Conservation (phyloP, 2,888 invertebrate genomes). For the Acanthococcus lagerstroemiae region DNA sequence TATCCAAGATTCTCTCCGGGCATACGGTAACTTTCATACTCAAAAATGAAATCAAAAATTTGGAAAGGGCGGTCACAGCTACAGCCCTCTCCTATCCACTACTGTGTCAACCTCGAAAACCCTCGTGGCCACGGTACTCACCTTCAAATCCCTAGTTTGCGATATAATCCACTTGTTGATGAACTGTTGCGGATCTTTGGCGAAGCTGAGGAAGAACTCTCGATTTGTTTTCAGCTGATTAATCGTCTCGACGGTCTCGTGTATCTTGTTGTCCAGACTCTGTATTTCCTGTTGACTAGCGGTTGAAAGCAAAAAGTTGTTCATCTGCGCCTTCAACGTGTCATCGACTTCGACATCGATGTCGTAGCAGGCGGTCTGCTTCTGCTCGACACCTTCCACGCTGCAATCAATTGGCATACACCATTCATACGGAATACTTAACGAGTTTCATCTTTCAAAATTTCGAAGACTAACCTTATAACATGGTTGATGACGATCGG, state of each 20-base stretch:
- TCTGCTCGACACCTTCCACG: conserved; percentile 77
- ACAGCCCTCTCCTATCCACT: no score
- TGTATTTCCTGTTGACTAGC: conserved; percentile 97
- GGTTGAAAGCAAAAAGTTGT: conserved; percentile 86
- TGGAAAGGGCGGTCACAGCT: no score
- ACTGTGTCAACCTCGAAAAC: no score
- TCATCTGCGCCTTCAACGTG: conserved; percentile 95
- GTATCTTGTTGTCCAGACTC: conserved; percentile 85
- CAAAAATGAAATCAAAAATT: no score
- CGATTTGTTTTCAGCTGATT: conserved; percentile 95
- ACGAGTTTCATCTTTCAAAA: no score
- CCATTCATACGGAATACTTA: no score
- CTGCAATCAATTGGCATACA: conserved; percentile 41
- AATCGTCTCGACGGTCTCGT: conserved; percentile 98
- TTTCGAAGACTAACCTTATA: conserved; percentile 49
- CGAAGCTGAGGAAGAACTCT: conserved; percentile 96
- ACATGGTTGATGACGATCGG: conserved; percentile 99
- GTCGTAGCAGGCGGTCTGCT: conserved; percentile 98
- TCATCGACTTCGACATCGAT: conserved; percentile 99
- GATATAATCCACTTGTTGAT: conserved; percentile 98
- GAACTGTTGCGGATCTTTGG: conserved; percentile 96
- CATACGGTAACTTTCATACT: no score
- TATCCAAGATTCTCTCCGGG: no score
- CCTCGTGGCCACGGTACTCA: conserved; percentile 41
- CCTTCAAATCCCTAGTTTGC: conserved; percentile 90